These are phyloP conservation scores for Drosophila pallidifrons DNA, from an alignment of 1,140 invertebrate genomes.

Conservation along the genomic window DNA sequence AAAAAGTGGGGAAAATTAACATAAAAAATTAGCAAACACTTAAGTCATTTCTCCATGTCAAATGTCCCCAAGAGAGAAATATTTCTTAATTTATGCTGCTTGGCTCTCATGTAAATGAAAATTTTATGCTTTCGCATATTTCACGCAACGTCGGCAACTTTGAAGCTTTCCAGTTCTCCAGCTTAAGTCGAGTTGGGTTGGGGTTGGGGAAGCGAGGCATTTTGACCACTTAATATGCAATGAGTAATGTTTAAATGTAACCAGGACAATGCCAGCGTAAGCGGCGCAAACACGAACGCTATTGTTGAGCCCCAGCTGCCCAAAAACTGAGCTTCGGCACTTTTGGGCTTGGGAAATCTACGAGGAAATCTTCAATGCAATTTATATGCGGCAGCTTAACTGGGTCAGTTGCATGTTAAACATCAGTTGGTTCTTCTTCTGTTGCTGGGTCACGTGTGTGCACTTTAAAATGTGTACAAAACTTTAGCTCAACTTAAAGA, in stretches of 20 bases:
- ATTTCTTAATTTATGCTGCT: constrained; percentile 73
- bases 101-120: constrained; percentile 41
- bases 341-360: constrained; percentile 25
- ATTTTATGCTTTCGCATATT: constrained; percentile 63
- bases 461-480: constrained; percentile 7
- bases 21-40: constrained; percentile 67
- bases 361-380: constrained; percentile 61
- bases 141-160: constrained; percentile 44
- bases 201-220: neutral
- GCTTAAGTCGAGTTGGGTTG: neutral
- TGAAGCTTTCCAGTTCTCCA: constrained; percentile 33
- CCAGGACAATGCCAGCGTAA: constrained; percentile 69
- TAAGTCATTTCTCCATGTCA: constrained; percentile 45
- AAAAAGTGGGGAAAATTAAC: constrained; percentile 49
- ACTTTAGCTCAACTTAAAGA: constrained; percentile 7
- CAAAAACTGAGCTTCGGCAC: neutral
- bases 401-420: constrained; percentile 75
- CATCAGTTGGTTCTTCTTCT: constrained; percentile 11
- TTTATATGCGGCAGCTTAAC: constrained; percentile 75
- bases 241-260: constrained; percentile 82
- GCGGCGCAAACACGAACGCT: constrained; percentile 16
- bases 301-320: neutral
- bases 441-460: constrained; percentile 14
- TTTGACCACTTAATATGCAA: constrained; percentile 79
- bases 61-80: constrained; percentile 62